Base-by-base conservation (phyloP, 2,797 vertebrate genomes). In the Syngnathus acus region DNA sequence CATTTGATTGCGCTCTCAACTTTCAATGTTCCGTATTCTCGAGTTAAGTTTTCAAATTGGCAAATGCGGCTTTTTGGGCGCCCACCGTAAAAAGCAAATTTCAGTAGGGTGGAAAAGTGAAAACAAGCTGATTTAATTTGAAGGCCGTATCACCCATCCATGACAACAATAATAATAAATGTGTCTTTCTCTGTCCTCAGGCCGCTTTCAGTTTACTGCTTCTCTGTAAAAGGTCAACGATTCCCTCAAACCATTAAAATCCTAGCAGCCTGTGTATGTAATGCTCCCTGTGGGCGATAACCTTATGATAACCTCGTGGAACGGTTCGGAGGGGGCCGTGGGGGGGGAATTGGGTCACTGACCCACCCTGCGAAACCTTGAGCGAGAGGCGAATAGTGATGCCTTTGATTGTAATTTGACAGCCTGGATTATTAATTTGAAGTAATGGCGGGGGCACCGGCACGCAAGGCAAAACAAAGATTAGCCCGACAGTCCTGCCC, bases 201-300 rank as follows among this genome's bases (percentile, higher is more conserved):
- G 50, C n/a, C n/a, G 50, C 23, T 32, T 17, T n/a, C 19, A 51
- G 50, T 51, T 75, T 74, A 78, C 85, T 80, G 69, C 71, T 76
- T 78, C 65, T 54, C 75, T 74, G 79, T 74, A 78, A 76, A 72
- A 80, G 86, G 80, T 86, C 87, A 86, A 72, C 51, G 82, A 77
- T 80, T 87, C 82, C 74, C 83, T 83, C 72, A 66, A 82, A 83
- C 82, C 84, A 89, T 89, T 89, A 86, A 85, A 86, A 88, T 38
- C 78, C 88, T 73, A 75, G 85, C 87, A 87, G 78, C 86, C 74
- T 67, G 77, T 47, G 63, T 68, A 75, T 67, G 76, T 79, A 77
- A 78, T 14, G 68, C 74, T 73, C 82, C 80, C 79, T 57, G 65
- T 78, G 75, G 62, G 67, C 68, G 76, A 82, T 77, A 84, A 83